Conservation (phyloP, 1,140 invertebrate species). For the Pseudomyrmex concolor region DNA sequence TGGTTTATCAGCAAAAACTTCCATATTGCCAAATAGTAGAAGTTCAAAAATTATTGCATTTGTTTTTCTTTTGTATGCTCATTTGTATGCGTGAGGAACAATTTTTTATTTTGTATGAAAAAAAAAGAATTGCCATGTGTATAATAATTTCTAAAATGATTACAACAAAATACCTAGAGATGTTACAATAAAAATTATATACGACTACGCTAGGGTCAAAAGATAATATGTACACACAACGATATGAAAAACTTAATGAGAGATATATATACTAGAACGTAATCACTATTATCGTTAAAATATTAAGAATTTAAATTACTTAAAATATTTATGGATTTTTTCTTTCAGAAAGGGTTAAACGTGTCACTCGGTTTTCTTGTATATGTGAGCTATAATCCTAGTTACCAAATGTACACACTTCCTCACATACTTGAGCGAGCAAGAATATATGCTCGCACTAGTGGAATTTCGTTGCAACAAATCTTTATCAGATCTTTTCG, state of each 20-base stretch:
- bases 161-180: no score
- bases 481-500: neutral
- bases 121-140: no score
- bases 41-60: no score
- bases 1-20: no score
- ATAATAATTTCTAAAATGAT: no score
- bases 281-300: no score
- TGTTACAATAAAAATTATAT: no score
- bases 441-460: neutral
- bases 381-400: conserved; percentile 2
- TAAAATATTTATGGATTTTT: neutral
- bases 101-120: no score
- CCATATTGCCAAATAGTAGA: no score
- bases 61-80: no score
- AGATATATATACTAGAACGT: neutral
- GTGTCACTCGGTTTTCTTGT: conserved; percentile 28
- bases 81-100: no score
- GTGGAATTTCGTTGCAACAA: conserved; percentile 23
- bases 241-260: neutral
- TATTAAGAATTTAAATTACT: conserved; percentile 8
- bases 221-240: neutral
- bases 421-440: neutral
- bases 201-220: neutral
- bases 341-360: conserved; percentile 30
- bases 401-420: conserved; percentile 41